Base-by-base conservation (phyloP, 2,113 vertebrate species). In the Peucedramus taeniatus region DNA sequence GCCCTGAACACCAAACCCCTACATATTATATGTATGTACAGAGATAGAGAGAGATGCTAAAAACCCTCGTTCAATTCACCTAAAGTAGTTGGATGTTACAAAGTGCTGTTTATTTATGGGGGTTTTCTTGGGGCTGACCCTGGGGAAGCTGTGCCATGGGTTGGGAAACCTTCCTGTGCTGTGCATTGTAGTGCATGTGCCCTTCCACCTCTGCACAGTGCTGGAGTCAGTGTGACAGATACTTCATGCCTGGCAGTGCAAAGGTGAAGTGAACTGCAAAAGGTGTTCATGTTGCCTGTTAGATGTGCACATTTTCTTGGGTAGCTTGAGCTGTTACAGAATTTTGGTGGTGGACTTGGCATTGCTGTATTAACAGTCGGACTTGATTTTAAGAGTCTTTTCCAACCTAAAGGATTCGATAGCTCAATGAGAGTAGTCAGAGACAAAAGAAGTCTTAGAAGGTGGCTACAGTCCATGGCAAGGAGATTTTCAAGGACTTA, bases 1-100 rank as follows among this genome's bases (percentile, higher is more conserved):
- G 10, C 1, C 4, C 10, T 4, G 2, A 31, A 64, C 12, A 35
- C 15, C 17, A 10, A 61, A 83, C 18, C 1, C 7, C 8, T 57
- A 15, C 13, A 9, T 65, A 27, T 27, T 74, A 7, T 30, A 31
- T 19, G 15, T 37, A n/a, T 59, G 7, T 50, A 37, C 27, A 47
- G 20, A 57, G 42, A 56, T 17, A 78, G 17, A 60, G 21, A 59
- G 10, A 80, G 23, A 13, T 35, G 31, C 47, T 61, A 30, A 80
- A 87, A 42, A 3, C 2, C 21, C 12, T 47, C 30, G 79, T 93
- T 69, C 17, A 45, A 14, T 47, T 69, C 1, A 2, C 10, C 9
- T 91, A 9, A 92, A 76, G 24, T 21, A 72, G 64, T 7, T 87
- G 47, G 45, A 45, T 69, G 10, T 68, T 80, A 37, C 5, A 13